A percentile compares a stretch with the other conserved stretches of the same genome.
Evolutionary conservation across 2,113 vertebrate genomes (phyloP).

Genomic region (Myrmophylax atrothorax): DNA sequence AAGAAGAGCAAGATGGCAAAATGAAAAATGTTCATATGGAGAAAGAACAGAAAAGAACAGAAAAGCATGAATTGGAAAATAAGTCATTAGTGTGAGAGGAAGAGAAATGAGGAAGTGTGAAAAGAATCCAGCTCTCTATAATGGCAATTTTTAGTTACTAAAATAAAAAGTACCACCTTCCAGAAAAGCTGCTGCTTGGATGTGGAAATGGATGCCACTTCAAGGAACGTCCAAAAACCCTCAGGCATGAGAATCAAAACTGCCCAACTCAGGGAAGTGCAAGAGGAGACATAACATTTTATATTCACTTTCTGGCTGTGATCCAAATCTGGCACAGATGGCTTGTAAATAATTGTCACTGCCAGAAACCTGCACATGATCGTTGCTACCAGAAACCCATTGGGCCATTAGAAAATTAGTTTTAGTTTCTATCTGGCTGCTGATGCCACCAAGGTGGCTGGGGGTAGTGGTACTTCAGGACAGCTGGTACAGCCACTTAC

Average conservation of each 20-base stretch:
- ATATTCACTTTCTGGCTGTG: background rate
- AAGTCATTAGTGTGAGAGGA: background rate
- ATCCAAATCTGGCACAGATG: conserved; percentile 39
- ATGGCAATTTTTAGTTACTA: background rate
- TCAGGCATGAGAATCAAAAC: background rate
- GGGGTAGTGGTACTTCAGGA: background rate
- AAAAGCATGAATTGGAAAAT: conserved; percentile 25
- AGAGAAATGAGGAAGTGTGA: background rate
- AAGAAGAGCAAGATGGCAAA: background rate
- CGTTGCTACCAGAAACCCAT: background rate
- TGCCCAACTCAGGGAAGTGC: background rate
- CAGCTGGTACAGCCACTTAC: background rate
- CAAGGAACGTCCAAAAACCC: background rate
- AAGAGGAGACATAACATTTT: background rate
- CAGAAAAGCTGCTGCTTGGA: background rate
- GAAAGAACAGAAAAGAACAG: background rate
- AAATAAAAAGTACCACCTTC: background rate
- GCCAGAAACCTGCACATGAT: conserved; percentile 18
- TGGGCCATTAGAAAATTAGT: background rate
- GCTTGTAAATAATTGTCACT: background rate
- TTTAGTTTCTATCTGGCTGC: background rate
- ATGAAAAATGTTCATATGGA: background rate
- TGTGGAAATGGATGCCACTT: background rate
- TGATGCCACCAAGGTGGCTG: background rate
- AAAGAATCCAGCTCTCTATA: conserved; percentile 14